Conservation (phyloP, 1,140 invertebrate species). For the Lepidurus arcticus region DNA sequence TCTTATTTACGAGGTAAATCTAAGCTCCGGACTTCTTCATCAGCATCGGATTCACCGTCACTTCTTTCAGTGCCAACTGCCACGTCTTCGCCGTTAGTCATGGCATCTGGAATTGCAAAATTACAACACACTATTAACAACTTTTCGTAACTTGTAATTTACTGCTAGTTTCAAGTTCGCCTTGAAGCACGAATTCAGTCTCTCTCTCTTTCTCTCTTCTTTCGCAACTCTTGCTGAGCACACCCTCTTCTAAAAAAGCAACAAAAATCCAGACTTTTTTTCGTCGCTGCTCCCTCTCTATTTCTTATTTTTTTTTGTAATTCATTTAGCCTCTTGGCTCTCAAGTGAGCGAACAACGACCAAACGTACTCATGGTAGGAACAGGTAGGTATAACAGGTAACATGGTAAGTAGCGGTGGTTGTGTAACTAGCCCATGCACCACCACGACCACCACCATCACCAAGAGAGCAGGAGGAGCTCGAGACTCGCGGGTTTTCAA, state of each 20-base stretch:
- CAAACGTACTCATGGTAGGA: background rate
- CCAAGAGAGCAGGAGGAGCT: background rate
- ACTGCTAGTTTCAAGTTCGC: background rate
- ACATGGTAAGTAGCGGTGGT: background rate
- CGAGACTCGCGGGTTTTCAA: background rate
- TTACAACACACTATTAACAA: background rate
- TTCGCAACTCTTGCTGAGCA: background rate
- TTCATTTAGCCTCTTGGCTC: background rate
- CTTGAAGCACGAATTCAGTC: background rate
- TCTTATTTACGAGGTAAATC: constrained; percentile 30
- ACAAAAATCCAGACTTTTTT: background rate
- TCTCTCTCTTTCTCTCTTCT: too few relatives aligned
- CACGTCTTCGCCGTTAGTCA: constrained; percentile 11
- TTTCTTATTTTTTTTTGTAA: background rate
- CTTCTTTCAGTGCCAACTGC: constrained; percentile 1
- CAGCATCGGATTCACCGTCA: constrained; percentile 32
- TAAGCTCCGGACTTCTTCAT: constrained; percentile 33
- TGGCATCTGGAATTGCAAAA: background rate
- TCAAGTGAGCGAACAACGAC: background rate
- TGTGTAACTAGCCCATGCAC: background rate
- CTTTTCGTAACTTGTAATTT: background rate
- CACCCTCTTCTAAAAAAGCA: background rate
- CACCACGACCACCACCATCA: background rate
- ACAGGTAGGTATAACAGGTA: constrained; percentile 15
- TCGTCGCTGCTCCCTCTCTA: background rate